A percentile compares a stretch with the other conserved stretches of the same genome.
Conservation (phyloP, 2,113 vertebrate species). For the Sigmodon hispidus region DNA sequence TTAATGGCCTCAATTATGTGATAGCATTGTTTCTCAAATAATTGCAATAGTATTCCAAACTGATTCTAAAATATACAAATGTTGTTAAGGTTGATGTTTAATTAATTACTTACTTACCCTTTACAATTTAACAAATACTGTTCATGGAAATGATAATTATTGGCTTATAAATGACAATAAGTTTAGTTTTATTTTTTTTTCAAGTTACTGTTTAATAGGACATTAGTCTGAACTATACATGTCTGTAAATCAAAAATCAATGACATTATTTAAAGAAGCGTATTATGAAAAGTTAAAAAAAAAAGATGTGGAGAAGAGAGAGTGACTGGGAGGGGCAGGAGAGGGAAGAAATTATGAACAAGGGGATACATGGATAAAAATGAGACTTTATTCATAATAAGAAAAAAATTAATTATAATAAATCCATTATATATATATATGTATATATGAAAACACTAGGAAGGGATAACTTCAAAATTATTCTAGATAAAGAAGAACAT, state of each 20-base stretch:
- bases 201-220: conserved; percentile 14
- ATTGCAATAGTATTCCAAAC: conserved; percentile 33
- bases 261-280: conserved; percentile 5
- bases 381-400: no score
- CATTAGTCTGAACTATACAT: neutral
- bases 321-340: no score
- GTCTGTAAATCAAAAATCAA: conserved; percentile 25
- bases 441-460: neutral
- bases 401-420: no score
- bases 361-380: no score
- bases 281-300: neutral
- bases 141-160: neutral
- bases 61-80: conserved; percentile 1
- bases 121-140: neutral
- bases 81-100: conserved; percentile 24
- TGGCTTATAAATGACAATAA: conserved; percentile 13
- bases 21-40: conserved; percentile 36
- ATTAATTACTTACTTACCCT: conserved; percentile 20
- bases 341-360: no score
- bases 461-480: neutral
- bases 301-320: no score
- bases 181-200: conserved; percentile 29
- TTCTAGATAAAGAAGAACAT: neutral
- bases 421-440: no score
- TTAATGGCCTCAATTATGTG: conserved; percentile 55